Percentiles rank a stretch among this genome's conserved stretches.
Evolutionary conservation across 2,888 invertebrate species (phyloP).

Genomic region (Amiota communis): DNA sequence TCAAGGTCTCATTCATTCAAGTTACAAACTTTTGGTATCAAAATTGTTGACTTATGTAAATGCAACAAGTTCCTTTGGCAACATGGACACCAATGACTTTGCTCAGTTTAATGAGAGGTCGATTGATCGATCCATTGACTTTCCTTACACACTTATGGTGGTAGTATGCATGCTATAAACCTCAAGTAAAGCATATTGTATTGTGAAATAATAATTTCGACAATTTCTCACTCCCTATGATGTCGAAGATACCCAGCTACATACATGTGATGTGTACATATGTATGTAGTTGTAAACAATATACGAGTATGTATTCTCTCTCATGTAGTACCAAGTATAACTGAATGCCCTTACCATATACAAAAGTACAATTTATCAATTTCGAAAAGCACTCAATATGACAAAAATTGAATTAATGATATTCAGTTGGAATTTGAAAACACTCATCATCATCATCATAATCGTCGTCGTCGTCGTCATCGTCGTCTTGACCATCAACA

Average conservation of each 20-base stretch:
- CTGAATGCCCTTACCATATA: background rate
- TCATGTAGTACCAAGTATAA: too few relatives aligned
- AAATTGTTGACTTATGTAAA: too few relatives aligned
- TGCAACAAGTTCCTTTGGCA: too few relatives aligned
- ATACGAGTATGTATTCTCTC: background rate
- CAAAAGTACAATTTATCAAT: conserved; percentile 52
- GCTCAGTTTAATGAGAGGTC: too few relatives aligned
- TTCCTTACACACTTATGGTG: too few relatives aligned
- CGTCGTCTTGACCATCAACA: background rate
- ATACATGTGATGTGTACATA: too few relatives aligned
- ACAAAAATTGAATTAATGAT: conserved; percentile 65
- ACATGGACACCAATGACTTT: too few relatives aligned
- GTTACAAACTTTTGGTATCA: too few relatives aligned
- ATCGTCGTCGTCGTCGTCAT: background rate
- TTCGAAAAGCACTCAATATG: conserved; percentile 59
- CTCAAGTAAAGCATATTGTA: too few relatives aligned
- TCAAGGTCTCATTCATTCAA: too few relatives aligned
- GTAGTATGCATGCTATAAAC: too few relatives aligned
- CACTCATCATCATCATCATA: conserved; percentile 16
- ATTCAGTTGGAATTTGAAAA: conserved; percentile 35
- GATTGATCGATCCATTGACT: too few relatives aligned
- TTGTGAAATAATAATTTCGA: background rate
- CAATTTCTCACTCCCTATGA: conserved; percentile 18
- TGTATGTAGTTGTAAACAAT: conserved; percentile 16
- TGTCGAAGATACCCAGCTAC: conserved; percentile 15